These are phyloP conservation scores for Drosophila tropicalis DNA, from an alignment of 1,140 invertebrate species.

Conservation along the genomic window DNA sequence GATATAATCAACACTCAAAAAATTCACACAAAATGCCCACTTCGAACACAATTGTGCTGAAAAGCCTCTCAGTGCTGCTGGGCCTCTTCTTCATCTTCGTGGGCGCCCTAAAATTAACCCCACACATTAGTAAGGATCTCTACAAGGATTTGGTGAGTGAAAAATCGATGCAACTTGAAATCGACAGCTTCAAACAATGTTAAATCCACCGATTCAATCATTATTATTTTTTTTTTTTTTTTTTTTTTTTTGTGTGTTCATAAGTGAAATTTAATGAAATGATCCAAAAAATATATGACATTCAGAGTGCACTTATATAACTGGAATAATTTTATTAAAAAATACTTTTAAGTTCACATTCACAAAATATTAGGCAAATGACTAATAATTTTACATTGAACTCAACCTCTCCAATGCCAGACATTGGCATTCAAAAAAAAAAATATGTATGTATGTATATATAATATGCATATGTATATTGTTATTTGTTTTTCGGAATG, in stretches of 20 bases:
- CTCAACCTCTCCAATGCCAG: conserved; percentile 72
- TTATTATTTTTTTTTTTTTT: conserved; percentile 40
- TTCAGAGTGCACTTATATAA: conserved; percentile 15
- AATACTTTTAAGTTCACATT: neutral
- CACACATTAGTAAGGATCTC: conserved; percentile 95
- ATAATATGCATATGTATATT: too few relatives aligned
- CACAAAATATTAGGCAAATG: neutral
- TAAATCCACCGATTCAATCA: conserved; percentile 8
- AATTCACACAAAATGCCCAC: conserved; percentile 69
- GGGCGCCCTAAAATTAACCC: conserved; percentile 95
- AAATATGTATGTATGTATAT: too few relatives aligned
- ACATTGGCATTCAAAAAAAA: conserved; percentile 58
- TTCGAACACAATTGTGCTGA: conserved; percentile 90
- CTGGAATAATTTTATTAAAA: conserved; percentile 24
- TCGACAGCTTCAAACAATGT: conserved; percentile 22
- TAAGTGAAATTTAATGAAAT: neutral
- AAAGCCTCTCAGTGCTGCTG: conserved; percentile 94
- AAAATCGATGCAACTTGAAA: conserved; percentile 51
- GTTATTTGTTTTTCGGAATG: conserved; percentile 37
- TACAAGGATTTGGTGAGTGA: conserved; percentile 97
- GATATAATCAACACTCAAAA: conserved; percentile 17
- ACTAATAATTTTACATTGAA: conserved; percentile 62
- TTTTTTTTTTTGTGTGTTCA: too few relatives aligned
- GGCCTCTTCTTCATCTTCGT: conserved; percentile 98
- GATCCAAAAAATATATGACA: neutral